Conservation (phyloP, 2,888 invertebrate genomes). For the Disparrhopalites patrizii region DNA sequence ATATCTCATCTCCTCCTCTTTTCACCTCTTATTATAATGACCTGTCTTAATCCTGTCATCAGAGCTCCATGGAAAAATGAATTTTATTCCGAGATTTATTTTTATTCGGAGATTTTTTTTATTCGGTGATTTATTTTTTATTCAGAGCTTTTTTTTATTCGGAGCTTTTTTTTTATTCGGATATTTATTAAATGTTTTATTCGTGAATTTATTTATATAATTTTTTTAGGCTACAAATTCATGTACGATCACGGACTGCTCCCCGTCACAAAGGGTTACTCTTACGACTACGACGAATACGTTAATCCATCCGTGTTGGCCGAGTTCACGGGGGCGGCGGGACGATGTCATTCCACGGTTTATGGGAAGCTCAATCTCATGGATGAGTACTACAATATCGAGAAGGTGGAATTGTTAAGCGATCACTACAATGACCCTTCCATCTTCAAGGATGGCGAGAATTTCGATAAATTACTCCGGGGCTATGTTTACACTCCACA, state of each 20-base stretch:
- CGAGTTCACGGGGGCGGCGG: conserved; percentile 50
- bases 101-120: too few relatives aligned
- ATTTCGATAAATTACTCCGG: conserved; percentile 40
- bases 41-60: too few relatives aligned
- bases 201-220: background rate
- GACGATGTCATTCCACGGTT: conserved; percentile 47
- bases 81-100: too few relatives aligned
- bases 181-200: background rate
- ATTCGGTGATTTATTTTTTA: too few relatives aligned
- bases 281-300: conserved; percentile 49
- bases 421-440: conserved; percentile 42
- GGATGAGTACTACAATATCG: conserved; percentile 40
- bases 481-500: conserved; percentile 37
- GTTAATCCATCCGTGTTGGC: conserved; percentile 50
- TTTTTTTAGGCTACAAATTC: conserved; percentile 36
- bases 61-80: too few relatives aligned
- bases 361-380: conserved; percentile 43
- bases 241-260: conserved; percentile 48
- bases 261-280: conserved; percentile 50
- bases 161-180: too few relatives aligned
- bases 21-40: too few relatives aligned
- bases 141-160: too few relatives aligned
- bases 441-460: conserved; percentile 40
- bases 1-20: too few relatives aligned
- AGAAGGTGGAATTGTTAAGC: conserved; percentile 34